Percentiles rank a stretch among this genome's conserved stretches.
phyloP scores from a whole-genome alignment of 2,797 vertebrate species.

The Oreortyx pictus region DNA sequence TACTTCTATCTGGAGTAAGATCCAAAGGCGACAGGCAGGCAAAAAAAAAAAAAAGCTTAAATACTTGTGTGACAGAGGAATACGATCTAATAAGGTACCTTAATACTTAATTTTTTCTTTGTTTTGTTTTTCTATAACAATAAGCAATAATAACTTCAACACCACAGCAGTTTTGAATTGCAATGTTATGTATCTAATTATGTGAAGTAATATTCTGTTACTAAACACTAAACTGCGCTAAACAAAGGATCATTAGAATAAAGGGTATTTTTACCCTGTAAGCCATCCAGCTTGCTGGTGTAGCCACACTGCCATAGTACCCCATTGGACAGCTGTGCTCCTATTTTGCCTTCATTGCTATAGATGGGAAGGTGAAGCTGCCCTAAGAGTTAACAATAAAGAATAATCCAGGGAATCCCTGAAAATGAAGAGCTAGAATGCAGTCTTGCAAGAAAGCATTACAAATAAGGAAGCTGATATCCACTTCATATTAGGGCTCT shows the following conservation, averaged over 20 bases:
- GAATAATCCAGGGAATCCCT: neutral
- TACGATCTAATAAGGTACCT: neutral
- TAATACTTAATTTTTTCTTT: neutral
- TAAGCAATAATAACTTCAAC: neutral
- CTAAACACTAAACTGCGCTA: neutral
- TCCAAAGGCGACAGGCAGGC: neutral
- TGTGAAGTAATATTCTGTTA: neutral
- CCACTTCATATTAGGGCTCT: neutral
- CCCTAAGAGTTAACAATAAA: neutral
- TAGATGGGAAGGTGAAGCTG: neutral
- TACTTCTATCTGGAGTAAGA: neutral
- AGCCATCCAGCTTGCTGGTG: neutral
- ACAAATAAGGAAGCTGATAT: neutral
- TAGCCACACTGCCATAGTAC: neutral
- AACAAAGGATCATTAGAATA: neutral
- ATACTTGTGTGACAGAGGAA: neutral
- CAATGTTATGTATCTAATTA: neutral
- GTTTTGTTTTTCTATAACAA: neutral
- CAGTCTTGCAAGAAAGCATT: neutral
- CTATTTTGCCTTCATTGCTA: neutral
- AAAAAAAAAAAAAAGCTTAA: neutral
- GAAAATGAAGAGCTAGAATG: neutral
- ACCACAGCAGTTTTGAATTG: neutral
- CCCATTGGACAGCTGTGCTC: fast-evolving
- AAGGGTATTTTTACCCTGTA: neutral